Percentiles rank a stretch among this genome's conserved stretches.
Evolutionary conservation across 1,140 invertebrate genomes (phyloP).

Genomic region (Euwallacea similis): DNA sequence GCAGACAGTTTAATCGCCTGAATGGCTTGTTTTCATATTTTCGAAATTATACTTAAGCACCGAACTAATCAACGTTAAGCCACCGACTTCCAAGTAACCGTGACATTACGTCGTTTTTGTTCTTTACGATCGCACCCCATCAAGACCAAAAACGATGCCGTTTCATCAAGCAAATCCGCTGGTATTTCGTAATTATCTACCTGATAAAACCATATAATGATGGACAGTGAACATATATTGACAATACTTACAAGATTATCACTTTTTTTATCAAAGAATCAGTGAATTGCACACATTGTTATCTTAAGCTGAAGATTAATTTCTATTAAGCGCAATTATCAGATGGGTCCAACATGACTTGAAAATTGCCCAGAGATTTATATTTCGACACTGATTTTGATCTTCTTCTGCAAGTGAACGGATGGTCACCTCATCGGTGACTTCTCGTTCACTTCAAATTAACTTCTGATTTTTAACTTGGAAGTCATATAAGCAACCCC

Average conservation of each 20-base stretch:
- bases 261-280: background rate
- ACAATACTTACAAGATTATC: slow-evolving; percentile 21
- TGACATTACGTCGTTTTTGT: slow-evolving; percentile 15
- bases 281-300: too few relatives aligned
- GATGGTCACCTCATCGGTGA: slow-evolving; percentile 23
- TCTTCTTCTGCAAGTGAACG: slow-evolving; percentile 14
- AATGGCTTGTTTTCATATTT: background rate
- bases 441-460: slow-evolving; percentile 12
- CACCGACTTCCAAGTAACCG: slow-evolving; percentile 21
- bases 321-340: too few relatives aligned
- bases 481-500: slow-evolving; percentile 17
- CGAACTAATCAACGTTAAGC: slow-evolving; percentile 11
- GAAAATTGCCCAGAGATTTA: background rate
- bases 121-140: slow-evolving; percentile 2
- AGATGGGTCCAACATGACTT: background rate
- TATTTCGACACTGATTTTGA: slow-evolving; percentile 13
- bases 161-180: slow-evolving; percentile 2
- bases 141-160: slow-evolving; percentile 8
- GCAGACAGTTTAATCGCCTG: too few relatives aligned
- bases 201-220: slow-evolving; percentile 6
- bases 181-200: slow-evolving; percentile 23
- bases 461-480: slow-evolving; percentile 29
- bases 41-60: background rate
- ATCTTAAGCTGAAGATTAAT: too few relatives aligned
- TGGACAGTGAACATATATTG: slow-evolving; percentile 16